Evolutionary conservation across 2,888 invertebrate genomes (phyloP).

Genomic region (Heteropelma amictum): DNA sequence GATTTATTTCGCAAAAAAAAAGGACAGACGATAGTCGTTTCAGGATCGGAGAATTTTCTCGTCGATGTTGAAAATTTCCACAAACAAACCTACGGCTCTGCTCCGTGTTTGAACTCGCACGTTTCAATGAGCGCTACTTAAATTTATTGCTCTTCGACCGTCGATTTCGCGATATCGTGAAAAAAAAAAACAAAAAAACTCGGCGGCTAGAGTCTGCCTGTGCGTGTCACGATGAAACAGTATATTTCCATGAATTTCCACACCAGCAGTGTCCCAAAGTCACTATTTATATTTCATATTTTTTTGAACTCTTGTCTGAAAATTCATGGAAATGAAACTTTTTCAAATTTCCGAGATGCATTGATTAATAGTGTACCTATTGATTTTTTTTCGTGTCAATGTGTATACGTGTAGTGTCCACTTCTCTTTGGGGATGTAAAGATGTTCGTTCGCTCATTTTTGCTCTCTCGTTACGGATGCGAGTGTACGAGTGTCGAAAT

Average conservation of each 20-base stretch:
- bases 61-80: neutral
- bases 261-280: too few species aligned
- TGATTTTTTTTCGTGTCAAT: slow-evolving; percentile 9
- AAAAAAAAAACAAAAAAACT: neutral
- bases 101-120: slow-evolving; percentile 36
- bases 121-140: slow-evolving; percentile 12
- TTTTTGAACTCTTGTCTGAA: too few species aligned
- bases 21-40: too few species aligned
- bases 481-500: slow-evolving; percentile 10
- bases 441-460: slow-evolving; percentile 12
- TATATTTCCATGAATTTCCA: too few species aligned
- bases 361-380: slow-evolving; percentile 6
- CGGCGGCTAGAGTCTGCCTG: too few species aligned
- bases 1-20: too few species aligned
- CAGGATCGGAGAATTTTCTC: too few species aligned
- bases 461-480: slow-evolving; percentile 6
- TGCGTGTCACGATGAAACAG: too few species aligned
- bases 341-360: neutral
- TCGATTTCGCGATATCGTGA: neutral
- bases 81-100: too few species aligned
- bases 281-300: too few species aligned
- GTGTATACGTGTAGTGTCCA: neutral
- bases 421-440: neutral
- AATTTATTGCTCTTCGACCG: slow-evolving; percentile 11
- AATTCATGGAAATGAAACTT: too few species aligned